A percentile compares a stretch with the other conserved stretches of the same genome.
Conservation (phyloP, 2,888 invertebrate species). For the Reticulitermes lucifugus region DNA sequence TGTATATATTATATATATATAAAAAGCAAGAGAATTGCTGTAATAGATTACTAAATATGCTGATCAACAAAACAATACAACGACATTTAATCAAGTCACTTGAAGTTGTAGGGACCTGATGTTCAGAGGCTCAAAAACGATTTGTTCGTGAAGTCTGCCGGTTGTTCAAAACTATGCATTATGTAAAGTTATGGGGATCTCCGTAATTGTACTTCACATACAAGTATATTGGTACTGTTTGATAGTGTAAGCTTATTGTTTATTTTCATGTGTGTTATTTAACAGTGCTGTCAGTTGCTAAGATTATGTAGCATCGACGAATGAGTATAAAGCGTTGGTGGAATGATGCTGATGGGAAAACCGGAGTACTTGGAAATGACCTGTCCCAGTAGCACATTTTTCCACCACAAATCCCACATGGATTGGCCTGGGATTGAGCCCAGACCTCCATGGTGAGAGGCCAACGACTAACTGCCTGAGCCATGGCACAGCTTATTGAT, state of each 20-base stretch:
- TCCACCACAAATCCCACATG: no score
- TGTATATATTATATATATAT: slow-evolving; percentile 39
- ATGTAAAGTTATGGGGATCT: background rate
- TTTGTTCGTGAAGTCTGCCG: background rate
- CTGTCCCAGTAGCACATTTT: no score
- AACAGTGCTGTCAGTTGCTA: no score
- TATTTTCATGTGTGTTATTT: no score
- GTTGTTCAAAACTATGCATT: background rate
- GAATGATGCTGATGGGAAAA: no score
- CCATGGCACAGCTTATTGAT: background rate
- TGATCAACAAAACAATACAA: slow-evolving; percentile 34
- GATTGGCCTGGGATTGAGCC: no score
- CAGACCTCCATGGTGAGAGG: no score
- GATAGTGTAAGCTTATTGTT: background rate
- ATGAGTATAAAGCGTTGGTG: no score
- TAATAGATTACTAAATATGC: background rate
- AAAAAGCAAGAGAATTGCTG: background rate
- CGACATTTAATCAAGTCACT: slow-evolving; percentile 15
- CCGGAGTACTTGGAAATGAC: no score
- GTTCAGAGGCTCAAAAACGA: slow-evolving; percentile 30
- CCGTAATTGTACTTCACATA: background rate
- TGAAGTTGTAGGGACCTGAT: slow-evolving; percentile 25
- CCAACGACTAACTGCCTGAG: no score
- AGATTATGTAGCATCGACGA: no score
- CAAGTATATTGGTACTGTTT: slow-evolving; percentile 4